Evolutionary conservation across 2,113 vertebrate species (phyloP).

Genomic region (Paraplagusia blochii): DNA sequence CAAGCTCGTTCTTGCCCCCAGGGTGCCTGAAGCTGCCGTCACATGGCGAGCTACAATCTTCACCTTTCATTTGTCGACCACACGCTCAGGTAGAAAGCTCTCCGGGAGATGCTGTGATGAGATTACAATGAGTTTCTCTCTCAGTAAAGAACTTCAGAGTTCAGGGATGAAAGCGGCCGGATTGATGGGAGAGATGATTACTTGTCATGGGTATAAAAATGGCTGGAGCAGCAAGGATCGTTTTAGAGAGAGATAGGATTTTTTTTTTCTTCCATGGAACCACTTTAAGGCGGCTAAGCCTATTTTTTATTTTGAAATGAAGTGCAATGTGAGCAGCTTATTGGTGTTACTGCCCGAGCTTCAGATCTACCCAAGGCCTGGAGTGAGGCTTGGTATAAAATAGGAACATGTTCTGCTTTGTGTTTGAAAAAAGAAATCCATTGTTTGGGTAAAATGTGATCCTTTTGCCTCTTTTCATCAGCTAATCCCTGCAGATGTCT

Average conservation of each 20-base stretch:
- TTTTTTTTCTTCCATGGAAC: conserved; percentile 52
- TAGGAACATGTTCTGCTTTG: conserved; percentile 54
- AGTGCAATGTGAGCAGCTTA: conserved; percentile 73
- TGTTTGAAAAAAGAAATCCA: conserved; percentile 43
- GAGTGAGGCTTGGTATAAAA: conserved; percentile 66
- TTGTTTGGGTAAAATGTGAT: conserved; percentile 46
- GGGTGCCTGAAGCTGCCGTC: conserved; percentile 35
- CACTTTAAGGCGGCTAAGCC: conserved; percentile 65
- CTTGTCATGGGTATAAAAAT: conserved; percentile 75
- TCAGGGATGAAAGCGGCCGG: conserved; percentile 69
- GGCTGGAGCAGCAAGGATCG: conserved; percentile 58
- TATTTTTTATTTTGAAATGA: conserved; percentile 67
- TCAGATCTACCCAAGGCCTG: conserved; percentile 57
- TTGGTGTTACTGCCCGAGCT: conserved; percentile 61
- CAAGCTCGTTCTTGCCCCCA: conserved; percentile 49
- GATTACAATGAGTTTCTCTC: conserved; percentile 73
- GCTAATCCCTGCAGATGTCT: conserved; percentile 60
- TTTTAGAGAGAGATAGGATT: conserved; percentile 66
- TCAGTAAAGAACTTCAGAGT: conserved; percentile 67
- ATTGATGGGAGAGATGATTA: conserved; percentile 76
- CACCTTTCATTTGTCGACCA: conserved; percentile 68
- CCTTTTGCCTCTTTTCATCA: conserved; percentile 46
- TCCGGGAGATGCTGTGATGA: conserved; percentile 67
- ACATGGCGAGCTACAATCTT: conserved; percentile 64
- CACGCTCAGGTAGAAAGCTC: conserved; percentile 66